Conservation (phyloP, 2,113 vertebrate species). For the Apistogramma diplotaenia region DNA sequence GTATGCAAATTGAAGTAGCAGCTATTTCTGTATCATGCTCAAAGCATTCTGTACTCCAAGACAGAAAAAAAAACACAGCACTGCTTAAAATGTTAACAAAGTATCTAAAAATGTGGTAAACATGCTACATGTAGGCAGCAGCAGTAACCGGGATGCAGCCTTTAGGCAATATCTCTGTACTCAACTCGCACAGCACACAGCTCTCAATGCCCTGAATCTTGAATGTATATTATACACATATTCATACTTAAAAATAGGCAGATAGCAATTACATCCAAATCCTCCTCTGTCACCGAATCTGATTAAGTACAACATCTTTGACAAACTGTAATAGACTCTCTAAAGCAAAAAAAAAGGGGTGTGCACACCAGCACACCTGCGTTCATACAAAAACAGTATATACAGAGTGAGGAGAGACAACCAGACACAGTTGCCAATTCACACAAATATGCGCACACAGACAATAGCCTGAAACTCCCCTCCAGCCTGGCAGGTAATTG, state of each 20-base stretch:
- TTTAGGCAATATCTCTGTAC: not conserved
- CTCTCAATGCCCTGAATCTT: not conserved
- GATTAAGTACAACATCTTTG: not conserved
- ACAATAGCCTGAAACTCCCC: slow-evolving; percentile 66
- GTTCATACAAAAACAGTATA: not conserved
- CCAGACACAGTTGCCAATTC: not conserved
- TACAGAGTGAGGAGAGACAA: not conserved
- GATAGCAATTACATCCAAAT: slow-evolving; percentile 8
- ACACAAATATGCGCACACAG: slow-evolving; percentile 27
- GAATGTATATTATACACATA: not conserved
- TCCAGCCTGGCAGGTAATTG: slow-evolving; percentile 75
- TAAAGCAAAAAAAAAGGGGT: not conserved
- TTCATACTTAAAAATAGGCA: not conserved
- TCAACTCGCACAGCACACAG: not conserved
- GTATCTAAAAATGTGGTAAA: not conserved
- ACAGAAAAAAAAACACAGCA: not conserved
- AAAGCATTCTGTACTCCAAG: not conserved
- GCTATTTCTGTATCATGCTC: fast-evolving
- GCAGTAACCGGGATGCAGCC: not conserved
- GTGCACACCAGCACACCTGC: slow-evolving; percentile 23
- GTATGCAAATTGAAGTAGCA: not conserved
- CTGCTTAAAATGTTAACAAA: slow-evolving; percentile 12
- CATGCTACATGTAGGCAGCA: not conserved
- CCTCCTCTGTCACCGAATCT: not conserved
- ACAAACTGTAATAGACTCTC: slow-evolving; percentile 10